phyloP scores from a whole-genome alignment of 30 jellyfish, hydroid and myxozoan genomes.

The Aurelia aurita region DNA sequence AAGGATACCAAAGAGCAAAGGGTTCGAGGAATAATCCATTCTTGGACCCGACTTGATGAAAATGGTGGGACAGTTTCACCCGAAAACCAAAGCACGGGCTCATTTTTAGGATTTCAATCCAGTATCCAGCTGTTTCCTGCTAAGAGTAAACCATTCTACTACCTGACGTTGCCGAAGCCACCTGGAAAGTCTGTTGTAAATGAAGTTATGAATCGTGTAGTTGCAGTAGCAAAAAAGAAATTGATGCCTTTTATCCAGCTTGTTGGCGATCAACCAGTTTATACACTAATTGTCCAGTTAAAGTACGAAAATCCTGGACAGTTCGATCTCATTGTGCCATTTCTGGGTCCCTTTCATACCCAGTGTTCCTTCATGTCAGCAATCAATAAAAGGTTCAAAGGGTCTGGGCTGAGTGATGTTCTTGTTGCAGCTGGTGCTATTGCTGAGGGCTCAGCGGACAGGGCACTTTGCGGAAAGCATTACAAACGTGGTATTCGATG shows the following conservation, averaged over 20 bases:
- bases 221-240: conserved; percentile 21
- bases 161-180: conserved; percentile 32
- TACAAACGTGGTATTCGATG: conserved; percentile 18
- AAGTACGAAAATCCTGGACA: conserved; percentile 36
- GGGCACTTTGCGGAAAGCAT: conserved; percentile 31
- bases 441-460: conserved; percentile 47
- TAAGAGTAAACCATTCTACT: conserved; percentile 44
- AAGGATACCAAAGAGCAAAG: conserved; percentile 40
- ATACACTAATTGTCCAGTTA: conserved; percentile 27
- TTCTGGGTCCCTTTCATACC: conserved; percentile 37
- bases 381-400: conserved; percentile 25
- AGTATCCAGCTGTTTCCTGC: conserved; percentile 30
- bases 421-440: conserved; percentile 43
- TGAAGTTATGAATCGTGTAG: conserved; percentile 24
- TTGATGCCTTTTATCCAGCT: conserved; percentile 32
- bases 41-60: conserved; percentile 43
- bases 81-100: conserved; percentile 44
- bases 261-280: conserved; percentile 52
- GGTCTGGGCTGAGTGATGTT: conserved; percentile 38
- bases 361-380: conserved; percentile 41
- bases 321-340: conserved; percentile 40
- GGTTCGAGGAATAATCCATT: conserved; percentile 40
- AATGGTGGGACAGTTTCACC: conserved; percentile 28
- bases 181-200: conserved; percentile 33
- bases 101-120: conserved; percentile 33